Base-by-base conservation (phyloP, 2,113 vertebrate genomes). In the Mesoclemmys tuberculata region DNA sequence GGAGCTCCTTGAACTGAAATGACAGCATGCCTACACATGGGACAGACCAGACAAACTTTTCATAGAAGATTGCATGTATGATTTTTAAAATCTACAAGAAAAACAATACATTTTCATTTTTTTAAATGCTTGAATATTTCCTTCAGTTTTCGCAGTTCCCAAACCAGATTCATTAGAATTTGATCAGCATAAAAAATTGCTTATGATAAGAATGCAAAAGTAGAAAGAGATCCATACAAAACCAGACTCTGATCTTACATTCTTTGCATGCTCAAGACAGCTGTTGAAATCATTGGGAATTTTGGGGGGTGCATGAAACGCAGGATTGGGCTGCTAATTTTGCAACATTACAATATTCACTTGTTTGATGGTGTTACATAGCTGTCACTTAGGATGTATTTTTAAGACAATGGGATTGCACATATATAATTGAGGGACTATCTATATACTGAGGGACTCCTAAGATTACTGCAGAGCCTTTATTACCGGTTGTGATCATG, bases 401-500 rank as follows among this genome's bases (percentile, higher is more conserved):
- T 91, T 88, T 24, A 91, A 92, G 77, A 84, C 2, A 78, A 27
- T 91, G 21, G 41, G 54, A 83, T 16, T 89, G 16, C 31, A 81
- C 6, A 7, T 75, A 55, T 18, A 90, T 90, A 91, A 84, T 18
- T 6, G 10, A 91, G 94, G 29, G 24, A 51, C 22, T 48, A 38
- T 12, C 8, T 79, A 77, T 84, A 58, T 81, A 51, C 12, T 41
- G 9, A 77, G 21, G 7, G 68, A 85, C 82, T 91, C 80, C 10
- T 12, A 48, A 49, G 10, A 31, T 2, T 0, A 1, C 8, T 79
- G 8, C n/a, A 82, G 31, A 85, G 10, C 84, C 90, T 92, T 87
- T 74, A 24, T 64, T 79, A 26, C 6, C 81, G n/a, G 8, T 58
- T 84, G 3, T 51, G 7, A 80, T 18, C 0, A 2, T 1, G 1